Conservation (phyloP, 2,113 vertebrate genomes). For the Ictidomys tridecemlineatus region DNA sequence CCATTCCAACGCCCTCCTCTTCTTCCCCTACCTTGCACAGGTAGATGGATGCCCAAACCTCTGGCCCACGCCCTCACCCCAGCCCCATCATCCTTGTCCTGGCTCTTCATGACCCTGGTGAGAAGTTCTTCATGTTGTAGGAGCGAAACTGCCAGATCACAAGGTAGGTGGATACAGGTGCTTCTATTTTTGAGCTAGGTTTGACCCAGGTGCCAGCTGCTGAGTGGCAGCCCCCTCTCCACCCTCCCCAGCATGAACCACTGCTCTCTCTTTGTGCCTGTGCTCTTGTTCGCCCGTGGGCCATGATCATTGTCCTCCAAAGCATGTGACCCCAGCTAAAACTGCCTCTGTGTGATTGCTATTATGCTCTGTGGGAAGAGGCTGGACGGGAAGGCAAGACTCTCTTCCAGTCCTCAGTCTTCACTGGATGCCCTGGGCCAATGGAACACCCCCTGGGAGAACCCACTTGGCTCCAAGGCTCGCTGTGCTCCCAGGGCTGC, state of each 20-base stretch:
- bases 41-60: not conserved
- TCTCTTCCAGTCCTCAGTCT: too few relatives aligned
- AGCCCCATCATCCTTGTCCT: not conserved
- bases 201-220: not conserved
- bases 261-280: not conserved
- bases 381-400: not conserved
- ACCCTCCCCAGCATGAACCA: not conserved
- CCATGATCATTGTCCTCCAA: not conserved
- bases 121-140: not conserved
- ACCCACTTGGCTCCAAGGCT: not conserved
- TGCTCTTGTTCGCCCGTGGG: not conserved
- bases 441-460: accelerated
- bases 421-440: not conserved
- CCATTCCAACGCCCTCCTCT: too few relatives aligned
- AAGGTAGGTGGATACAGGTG: too few relatives aligned
- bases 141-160: not conserved
- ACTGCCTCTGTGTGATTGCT: not conserved
- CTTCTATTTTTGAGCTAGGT: not conserved
- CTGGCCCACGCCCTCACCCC: too few relatives aligned
- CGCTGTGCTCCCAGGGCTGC: accelerated
- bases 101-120: not conserved
- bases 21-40: too few relatives aligned
- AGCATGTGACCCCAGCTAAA: accelerated
- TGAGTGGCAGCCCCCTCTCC: not conserved
- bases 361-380: too few relatives aligned